Base-by-base conservation (phyloP, 2,888 invertebrate species). In the Drosophila recens region DNA sequence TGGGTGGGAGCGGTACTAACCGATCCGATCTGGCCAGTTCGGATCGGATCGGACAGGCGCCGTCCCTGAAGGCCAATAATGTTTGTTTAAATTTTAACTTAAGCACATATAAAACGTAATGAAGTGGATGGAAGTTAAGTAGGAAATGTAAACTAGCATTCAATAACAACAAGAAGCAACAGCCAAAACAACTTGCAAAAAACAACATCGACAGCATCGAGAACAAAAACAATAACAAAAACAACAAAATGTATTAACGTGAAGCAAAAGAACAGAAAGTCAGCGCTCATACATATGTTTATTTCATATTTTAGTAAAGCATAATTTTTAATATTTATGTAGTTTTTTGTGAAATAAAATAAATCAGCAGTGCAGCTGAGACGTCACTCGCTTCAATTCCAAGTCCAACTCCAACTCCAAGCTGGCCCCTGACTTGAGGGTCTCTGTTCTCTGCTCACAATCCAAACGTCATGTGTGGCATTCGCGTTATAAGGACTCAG, bases 271-370 rank as follows among this genome's bases (percentile, higher is more conserved):
- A 43, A 62, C 64, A 67, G 30, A 30, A 30, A 30, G 52, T 58
- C 81, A 30, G 63, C 66, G 61, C 34, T 58, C 59, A 70, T 53
- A 65, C 71, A 79, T 72, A 83, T 83, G 80, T 86, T 84, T 83
- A 72, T 82, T 86, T 83, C 88, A 84, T 84, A 84, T 84, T 82
- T 82, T 66, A 70, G 73, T 67, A 71, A 51, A 80, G 85, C 85
- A 86, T 85, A 83, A 87, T 83, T 72, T 84, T 75, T 75, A 79
- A 86, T 86, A 86, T 88, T 84, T 84, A 88, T 88, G 82, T 80
- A 75, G 80, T 79, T 81, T 81, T 72, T 77, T 80, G 75, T 46
- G 77, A 83, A 87, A 83, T 86, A 83, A 86, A 87, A 86, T 86
- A 86, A 86, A 86, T 86, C 86, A 86, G 86, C 67, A 63, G 67